Evolutionary conservation across 1,140 invertebrate species (phyloP).

Genomic region (Drosophila oshimai): DNA sequence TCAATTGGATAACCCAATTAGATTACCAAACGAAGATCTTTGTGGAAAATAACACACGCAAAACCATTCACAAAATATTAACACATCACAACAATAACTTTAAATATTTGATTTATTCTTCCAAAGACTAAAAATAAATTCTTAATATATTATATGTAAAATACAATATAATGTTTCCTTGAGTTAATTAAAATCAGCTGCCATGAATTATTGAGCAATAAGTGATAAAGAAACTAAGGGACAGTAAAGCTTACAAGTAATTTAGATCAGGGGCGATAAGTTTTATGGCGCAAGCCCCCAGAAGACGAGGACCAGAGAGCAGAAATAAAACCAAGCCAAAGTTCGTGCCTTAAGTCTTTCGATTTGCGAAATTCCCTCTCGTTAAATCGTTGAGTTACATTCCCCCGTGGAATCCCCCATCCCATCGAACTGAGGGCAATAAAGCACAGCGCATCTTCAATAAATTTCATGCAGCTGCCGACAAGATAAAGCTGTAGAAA

Average conservation of each 20-base stretch:
- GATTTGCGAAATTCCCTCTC: slow-evolving; percentile 53
- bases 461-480: slow-evolving; percentile 69
- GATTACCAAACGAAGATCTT: background rate
- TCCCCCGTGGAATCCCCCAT: slow-evolving; percentile 9
- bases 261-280: slow-evolving; percentile 58
- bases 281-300: slow-evolving; percentile 41
- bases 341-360: slow-evolving; percentile 64
- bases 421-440: slow-evolving; percentile 27
- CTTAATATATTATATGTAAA: background rate
- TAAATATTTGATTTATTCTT: no score
- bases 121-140: no score
- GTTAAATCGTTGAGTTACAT: slow-evolving; percentile 45
- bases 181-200: background rate
- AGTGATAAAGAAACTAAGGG: slow-evolving; percentile 3
- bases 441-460: slow-evolving; percentile 67
- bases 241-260: slow-evolving; percentile 27
- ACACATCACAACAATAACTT: background rate
- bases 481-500: slow-evolving; percentile 68
- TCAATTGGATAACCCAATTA: slow-evolving; percentile 23
- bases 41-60: background rate
- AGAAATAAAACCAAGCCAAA: slow-evolving; percentile 1
- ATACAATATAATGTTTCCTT: background rate
- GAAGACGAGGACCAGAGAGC: background rate
- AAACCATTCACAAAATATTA: no score
- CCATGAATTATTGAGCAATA: background rate